phyloP scores from a whole-genome alignment of 2,797 vertebrate genomes.

The Eulemur albifrons region DNA sequence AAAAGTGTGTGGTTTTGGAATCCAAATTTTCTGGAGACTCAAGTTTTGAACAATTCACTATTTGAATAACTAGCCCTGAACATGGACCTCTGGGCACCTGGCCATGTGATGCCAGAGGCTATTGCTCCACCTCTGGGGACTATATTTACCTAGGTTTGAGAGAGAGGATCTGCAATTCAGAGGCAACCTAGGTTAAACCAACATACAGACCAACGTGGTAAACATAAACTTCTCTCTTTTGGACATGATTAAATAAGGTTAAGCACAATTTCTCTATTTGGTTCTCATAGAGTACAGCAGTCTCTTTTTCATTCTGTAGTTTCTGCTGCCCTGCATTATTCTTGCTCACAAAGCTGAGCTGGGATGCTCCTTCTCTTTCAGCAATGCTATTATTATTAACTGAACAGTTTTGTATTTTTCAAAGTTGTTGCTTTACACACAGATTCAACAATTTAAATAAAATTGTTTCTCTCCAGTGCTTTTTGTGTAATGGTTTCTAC shows the following conservation, averaged over 20 bases:
- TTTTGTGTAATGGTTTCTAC: not conserved
- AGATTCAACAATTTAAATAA: not conserved
- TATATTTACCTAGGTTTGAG: not conserved
- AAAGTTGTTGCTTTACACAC: not conserved
- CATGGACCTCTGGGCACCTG: not conserved
- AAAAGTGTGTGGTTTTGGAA: not conserved
- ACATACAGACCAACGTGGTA: not conserved
- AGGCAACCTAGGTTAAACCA: not conserved
- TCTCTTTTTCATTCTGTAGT: not conserved
- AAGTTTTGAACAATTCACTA: not conserved
- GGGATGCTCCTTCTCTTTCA: rapidly evolving
- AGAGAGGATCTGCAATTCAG: not conserved
- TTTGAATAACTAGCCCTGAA: rapidly evolving
- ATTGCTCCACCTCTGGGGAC: not conserved
- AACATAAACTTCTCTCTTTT: not conserved
- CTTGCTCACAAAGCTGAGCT: not conserved
- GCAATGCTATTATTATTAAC: not conserved
- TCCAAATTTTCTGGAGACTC: not conserved
- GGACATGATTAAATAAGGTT: not conserved
- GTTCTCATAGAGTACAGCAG: not conserved
- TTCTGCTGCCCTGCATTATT: not conserved
- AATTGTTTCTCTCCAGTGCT: not conserved
- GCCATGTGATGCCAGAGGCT: not conserved
- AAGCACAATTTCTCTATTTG: not conserved
- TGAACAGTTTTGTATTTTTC: not conserved